phyloP scores from a whole-genome alignment of 2,797 vertebrate species.

The Amazona finschi region DNA sequence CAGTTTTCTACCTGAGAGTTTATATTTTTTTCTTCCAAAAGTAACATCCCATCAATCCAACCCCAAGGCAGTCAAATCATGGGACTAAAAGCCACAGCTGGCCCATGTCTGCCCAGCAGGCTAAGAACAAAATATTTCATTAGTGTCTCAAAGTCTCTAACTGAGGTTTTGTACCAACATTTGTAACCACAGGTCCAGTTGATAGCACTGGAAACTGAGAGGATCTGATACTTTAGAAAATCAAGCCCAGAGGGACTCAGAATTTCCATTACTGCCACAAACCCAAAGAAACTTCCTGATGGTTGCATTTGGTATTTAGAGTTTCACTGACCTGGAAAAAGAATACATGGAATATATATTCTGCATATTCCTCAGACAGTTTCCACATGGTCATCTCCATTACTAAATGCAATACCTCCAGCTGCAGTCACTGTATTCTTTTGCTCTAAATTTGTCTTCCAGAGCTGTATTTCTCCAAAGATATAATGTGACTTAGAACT shows the following conservation, averaged over 20 bases:
- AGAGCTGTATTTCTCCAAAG: background rate
- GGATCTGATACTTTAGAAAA: background rate
- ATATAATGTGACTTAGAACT: background rate
- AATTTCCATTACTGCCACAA: background rate
- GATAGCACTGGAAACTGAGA: background rate
- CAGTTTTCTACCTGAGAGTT: background rate
- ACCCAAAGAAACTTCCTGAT: background rate
- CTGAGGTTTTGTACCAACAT: background rate
- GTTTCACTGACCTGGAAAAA: constrained; percentile 2
- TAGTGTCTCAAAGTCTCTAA: background rate
- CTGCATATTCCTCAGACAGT: background rate
- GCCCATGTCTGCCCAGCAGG: background rate
- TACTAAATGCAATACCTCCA: background rate
- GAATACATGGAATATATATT: background rate
- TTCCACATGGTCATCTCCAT: background rate
- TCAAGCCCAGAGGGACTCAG: background rate
- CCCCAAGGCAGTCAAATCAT: background rate
- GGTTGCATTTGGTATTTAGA: background rate
- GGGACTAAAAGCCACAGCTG: background rate
- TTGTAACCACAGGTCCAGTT: background rate
- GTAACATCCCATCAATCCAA: background rate
- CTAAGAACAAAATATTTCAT: background rate
- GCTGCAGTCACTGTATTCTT: background rate
- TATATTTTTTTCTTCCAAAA: background rate
- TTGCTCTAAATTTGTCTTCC: background rate